Conservation (phyloP, 2,888 invertebrate species). For the Eupithecia subfuscata region DNA sequence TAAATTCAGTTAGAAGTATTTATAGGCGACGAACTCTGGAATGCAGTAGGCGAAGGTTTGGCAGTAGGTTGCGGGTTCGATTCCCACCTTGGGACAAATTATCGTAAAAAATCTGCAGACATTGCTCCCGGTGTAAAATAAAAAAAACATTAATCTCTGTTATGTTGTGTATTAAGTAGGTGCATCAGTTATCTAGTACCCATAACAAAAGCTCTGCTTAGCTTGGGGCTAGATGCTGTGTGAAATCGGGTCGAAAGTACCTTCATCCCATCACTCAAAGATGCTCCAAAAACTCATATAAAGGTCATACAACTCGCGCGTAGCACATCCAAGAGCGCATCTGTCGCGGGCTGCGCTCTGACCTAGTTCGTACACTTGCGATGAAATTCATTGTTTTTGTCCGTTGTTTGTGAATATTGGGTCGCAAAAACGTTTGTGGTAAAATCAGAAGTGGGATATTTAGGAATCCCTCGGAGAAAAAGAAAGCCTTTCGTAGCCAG, state of each 20-base stretch:
- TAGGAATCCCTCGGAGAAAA: neutral
- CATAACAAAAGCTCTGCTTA: too few relatives aligned
- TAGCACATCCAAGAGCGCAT: slow-evolving; percentile 30
- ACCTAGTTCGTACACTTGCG: slow-evolving; percentile 23
- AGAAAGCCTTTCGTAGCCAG: neutral
- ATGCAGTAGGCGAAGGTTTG: too few relatives aligned
- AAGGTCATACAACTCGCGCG: slow-evolving; percentile 19
- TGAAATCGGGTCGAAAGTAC: neutral
- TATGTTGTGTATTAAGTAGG: too few relatives aligned
- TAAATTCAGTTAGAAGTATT: neutral
- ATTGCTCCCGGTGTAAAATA: too few relatives aligned
- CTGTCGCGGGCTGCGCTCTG: slow-evolving; percentile 26
- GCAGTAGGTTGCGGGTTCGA: too few relatives aligned
- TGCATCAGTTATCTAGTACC: too few relatives aligned
- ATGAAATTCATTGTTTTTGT: slow-evolving; percentile 26
- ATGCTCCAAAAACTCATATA: neutral
- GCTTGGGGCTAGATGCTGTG: too few relatives aligned
- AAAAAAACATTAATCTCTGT: too few relatives aligned
- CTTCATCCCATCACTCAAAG: neutral
- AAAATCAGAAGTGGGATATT: neutral
- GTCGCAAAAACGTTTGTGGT: neutral
- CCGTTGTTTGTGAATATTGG: neutral
- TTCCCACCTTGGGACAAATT: too few relatives aligned
- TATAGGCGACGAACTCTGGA: too few relatives aligned
- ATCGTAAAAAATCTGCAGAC: too few relatives aligned